Percentiles rank a stretch among this genome's conserved stretches.
These are phyloP conservation scores for Chrosomus eos DNA, from an alignment of 2,797 vertebrate species.

Conservation along the genomic window DNA sequence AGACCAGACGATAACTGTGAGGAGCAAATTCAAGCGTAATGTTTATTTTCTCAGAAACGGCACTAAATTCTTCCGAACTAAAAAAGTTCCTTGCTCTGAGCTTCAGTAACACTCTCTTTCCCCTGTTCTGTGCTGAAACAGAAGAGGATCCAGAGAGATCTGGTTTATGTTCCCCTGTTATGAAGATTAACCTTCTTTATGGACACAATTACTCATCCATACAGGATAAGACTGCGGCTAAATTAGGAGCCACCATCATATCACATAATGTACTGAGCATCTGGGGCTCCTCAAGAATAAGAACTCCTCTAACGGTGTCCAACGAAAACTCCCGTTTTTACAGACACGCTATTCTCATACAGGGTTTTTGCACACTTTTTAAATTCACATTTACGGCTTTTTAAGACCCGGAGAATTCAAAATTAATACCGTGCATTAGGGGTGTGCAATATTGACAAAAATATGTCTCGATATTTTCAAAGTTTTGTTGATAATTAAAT, in stretches of 20 bases:
- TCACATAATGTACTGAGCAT: conserved; percentile 53
- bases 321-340: conserved; percentile 24
- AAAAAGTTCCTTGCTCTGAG: conserved; percentile 11
- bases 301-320: conserved; percentile 24
- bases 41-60: conserved; percentile 36
- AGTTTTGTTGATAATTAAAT: too few species aligned
- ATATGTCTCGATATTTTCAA: too few species aligned
- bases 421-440: too few species aligned
- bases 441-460: too few species aligned
- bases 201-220: conserved; percentile 54
- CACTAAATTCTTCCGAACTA: conserved; percentile 1
- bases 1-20: conserved; percentile 40
- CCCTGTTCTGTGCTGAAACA: conserved; percentile 24
- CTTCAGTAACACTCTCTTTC: conserved; percentile 2
- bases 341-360: neutral
- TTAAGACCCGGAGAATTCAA: too few species aligned
- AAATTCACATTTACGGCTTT: too few species aligned
- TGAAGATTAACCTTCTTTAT: conserved; percentile 58
- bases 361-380: too few species aligned
- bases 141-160: conserved; percentile 43
- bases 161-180: conserved; percentile 48
- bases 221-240: conserved; percentile 50
- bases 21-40: conserved; percentile 13
- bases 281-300: conserved; percentile 43
- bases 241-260: conserved; percentile 53